A percentile compares a stretch with the other conserved stretches of the same genome.
These are phyloP conservation scores for Acanthosepion esculentum DNA, from an alignment of 2,888 invertebrate genomes.

Conservation along the genomic window DNA sequence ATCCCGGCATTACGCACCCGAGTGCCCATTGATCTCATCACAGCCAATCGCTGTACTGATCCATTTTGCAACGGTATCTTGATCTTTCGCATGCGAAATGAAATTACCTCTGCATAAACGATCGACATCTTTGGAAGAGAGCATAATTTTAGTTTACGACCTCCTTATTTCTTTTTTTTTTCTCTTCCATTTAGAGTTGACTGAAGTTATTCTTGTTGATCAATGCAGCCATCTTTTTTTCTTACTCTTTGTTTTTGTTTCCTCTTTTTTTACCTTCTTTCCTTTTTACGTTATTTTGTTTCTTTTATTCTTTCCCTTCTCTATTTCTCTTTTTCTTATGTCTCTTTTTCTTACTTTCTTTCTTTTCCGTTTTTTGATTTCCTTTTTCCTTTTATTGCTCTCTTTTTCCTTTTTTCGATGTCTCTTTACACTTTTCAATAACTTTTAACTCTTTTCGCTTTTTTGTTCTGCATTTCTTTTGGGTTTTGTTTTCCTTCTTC, in stretches of 20 bases:
- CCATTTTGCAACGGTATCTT: background rate
- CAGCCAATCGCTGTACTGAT: background rate
- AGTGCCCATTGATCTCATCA: background rate
- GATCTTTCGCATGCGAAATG: slow-evolving; percentile 21
- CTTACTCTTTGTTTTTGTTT: background rate
- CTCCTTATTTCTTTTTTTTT: background rate
- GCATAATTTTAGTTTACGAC: background rate
- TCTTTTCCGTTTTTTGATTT: background rate
- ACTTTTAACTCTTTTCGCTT: background rate
- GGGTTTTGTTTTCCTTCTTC: background rate
- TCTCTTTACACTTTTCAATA: background rate
- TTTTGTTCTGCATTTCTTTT: background rate
- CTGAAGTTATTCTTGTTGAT: background rate
- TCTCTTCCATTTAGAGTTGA: background rate
- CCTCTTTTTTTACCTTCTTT: background rate
- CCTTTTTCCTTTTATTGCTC: background rate
- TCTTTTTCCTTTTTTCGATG: background rate
- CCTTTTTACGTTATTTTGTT: background rate
- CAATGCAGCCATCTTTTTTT: accelerated
- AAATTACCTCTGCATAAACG: slow-evolving; percentile 13
- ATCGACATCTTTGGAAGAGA: background rate
- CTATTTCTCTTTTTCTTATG: too few relatives aligned
- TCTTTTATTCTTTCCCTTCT: background rate
- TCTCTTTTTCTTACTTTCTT: too few relatives aligned
- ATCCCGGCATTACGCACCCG: background rate